Conservation (phyloP, 2,888 invertebrate species). For the Aphrophora alni region DNA sequence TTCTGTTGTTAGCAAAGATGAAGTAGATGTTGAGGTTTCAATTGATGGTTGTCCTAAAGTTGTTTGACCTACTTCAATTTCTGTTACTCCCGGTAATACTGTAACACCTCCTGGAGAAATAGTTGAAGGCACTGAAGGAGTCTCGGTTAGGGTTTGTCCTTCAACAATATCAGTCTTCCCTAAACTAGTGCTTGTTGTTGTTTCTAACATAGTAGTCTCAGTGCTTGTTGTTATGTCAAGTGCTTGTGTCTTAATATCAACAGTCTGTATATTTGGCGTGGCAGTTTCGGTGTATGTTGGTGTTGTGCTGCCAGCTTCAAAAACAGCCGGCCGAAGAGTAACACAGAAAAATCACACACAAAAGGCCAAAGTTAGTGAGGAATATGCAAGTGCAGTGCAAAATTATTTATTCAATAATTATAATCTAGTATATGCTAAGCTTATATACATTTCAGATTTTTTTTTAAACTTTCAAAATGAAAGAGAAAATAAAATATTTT, state of each 20-base stretch:
- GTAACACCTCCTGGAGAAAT: background rate
- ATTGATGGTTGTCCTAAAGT: constrained; percentile 11
- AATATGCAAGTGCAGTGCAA: constrained; percentile 36
- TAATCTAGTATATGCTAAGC: constrained; percentile 11
- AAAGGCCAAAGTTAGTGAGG: constrained; percentile 41
- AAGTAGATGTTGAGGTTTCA: too few species aligned
- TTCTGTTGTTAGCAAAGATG: too few species aligned
- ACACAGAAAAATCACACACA: constrained; percentile 43
- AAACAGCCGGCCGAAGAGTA: constrained; percentile 39
- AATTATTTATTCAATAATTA: constrained; percentile 15
- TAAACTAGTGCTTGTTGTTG: constrained; percentile 2
- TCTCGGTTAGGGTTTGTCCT: too few species aligned
- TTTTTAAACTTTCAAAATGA: too few species aligned
- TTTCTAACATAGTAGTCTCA: too few species aligned
- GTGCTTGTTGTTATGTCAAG: constrained; percentile 10
- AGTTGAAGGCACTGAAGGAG: too few species aligned
- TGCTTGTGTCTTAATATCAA: background rate
- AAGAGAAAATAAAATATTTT: background rate
- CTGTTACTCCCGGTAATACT: background rate
- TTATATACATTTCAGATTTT: constrained; percentile 20
- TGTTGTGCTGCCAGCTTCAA: constrained; percentile 40
- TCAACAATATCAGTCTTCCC: background rate
- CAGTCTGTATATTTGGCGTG: background rate
- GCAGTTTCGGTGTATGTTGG: constrained; percentile 22
- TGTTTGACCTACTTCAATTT: constrained; percentile 21